phyloP scores from a whole-genome alignment of 1,140 invertebrate genomes.

The Drosophila grimshawi region DNA sequence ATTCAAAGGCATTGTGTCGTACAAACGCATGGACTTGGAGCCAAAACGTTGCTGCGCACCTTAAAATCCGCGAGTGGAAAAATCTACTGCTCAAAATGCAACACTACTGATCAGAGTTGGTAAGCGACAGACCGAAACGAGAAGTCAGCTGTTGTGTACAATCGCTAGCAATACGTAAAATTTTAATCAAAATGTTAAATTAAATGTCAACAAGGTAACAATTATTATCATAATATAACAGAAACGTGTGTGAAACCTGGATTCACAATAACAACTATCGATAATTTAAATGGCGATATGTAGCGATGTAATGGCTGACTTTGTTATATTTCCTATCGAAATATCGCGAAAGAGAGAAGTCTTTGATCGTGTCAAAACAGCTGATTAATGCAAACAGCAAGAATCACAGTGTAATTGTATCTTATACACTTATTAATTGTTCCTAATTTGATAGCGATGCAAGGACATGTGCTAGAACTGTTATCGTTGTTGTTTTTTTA shows the following conservation, averaged over 20 bases:
- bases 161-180: background rate
- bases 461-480: background rate
- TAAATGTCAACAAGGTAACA: background rate
- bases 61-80: conserved; percentile 40
- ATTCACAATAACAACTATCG: conserved; percentile 11
- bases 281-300: background rate
- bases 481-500: background rate
- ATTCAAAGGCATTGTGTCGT: conserved; percentile 40
- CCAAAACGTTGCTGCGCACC: conserved; percentile 55
- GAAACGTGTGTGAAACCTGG: background rate
- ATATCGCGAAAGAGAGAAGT: background rate
- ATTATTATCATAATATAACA: background rate
- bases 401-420: background rate
- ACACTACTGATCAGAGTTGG: conserved; percentile 43
- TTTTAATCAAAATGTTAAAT: conserved; percentile 1
- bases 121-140: background rate
- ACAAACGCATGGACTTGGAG: conserved; percentile 38
- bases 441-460: no score
- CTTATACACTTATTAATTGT: background rate
- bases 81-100: conserved; percentile 54
- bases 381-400: background rate
- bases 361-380: conserved; percentile 22
- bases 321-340: conserved; percentile 6
- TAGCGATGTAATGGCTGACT: background rate
- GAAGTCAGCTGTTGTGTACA: conserved; percentile 29